Evolutionary conservation across 2,888 invertebrate species (phyloP).

Genomic region (Diarsia brunnea): DNA sequence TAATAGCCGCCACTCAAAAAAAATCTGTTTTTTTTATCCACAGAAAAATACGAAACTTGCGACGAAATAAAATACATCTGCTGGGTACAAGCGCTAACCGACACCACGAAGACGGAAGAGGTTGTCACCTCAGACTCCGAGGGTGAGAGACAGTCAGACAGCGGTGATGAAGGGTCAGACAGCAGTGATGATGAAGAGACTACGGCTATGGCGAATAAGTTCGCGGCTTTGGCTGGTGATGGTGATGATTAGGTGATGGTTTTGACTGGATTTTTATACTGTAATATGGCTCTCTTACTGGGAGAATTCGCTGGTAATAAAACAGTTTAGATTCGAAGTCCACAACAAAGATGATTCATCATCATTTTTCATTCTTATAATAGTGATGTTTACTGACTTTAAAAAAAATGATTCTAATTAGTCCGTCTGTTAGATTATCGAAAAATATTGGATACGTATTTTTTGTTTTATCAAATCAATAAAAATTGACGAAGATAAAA

Average conservation of each 20-base stretch:
- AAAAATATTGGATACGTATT: too few species aligned
- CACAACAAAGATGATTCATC: too few species aligned
- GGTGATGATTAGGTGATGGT: slow-evolving; percentile 32
- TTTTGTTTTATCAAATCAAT: too few species aligned
- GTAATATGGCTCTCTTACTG: neutral
- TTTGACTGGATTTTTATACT: neutral
- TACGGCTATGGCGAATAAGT: slow-evolving; percentile 84
- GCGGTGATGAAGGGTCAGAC: slow-evolving; percentile 63
- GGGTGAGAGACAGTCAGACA: slow-evolving; percentile 63
- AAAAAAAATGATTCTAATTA: too few species aligned
- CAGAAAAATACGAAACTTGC: slow-evolving; percentile 92
- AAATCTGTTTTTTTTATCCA: slow-evolving; percentile 20
- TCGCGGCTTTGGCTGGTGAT: slow-evolving; percentile 81
- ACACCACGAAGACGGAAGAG: slow-evolving; percentile 68
- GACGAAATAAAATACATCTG: slow-evolving; percentile 92
- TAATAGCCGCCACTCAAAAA: too few species aligned
- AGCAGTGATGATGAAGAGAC: slow-evolving; percentile 66
- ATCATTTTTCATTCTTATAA: too few species aligned
- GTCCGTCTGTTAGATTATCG: too few species aligned
- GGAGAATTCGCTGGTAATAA: too few species aligned
- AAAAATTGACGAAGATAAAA: too few species aligned
- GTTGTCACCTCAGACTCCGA: slow-evolving; percentile 49
- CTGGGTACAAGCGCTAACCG: slow-evolving; percentile 92
- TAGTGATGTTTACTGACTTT: too few species aligned
- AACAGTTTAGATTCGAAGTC: too few species aligned